Percentiles rank a stretch among this genome's conserved stretches.
phyloP scores from a whole-genome alignment of 2,113 vertebrate genomes.

The Phoxinus phoxinus region DNA sequence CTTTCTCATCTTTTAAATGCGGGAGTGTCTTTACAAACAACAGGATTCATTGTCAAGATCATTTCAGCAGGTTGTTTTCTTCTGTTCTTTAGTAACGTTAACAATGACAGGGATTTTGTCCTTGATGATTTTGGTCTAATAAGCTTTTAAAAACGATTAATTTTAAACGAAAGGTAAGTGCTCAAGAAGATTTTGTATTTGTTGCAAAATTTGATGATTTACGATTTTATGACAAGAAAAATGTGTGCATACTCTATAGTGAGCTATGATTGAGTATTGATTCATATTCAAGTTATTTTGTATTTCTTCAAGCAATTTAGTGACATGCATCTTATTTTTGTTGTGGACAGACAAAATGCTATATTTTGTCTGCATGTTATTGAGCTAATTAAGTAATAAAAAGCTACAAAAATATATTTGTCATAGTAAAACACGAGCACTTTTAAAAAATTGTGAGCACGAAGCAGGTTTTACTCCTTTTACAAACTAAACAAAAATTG shows the following conservation, averaged over 20 bases:
- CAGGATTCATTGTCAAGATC: background rate
- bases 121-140: background rate
- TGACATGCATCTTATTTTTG: background rate
- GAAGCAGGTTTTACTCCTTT: background rate
- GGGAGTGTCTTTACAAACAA: background rate
- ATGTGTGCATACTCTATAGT: background rate
- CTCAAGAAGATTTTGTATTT: background rate
- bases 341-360: background rate
- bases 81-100: background rate
- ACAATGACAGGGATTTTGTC: background rate
- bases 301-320: background rate
- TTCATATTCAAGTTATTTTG: no score
- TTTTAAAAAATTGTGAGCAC: background rate
- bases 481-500: no score
- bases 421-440: background rate
- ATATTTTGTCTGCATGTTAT: background rate
- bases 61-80: background rate
- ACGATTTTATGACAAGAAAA: background rate
- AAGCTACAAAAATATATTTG: no score
- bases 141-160: background rate
- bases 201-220: background rate
- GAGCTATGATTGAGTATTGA: no score
- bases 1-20: conserved; percentile 13
- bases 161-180: background rate
- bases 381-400: background rate